phyloP scores from a whole-genome alignment of 2,888 invertebrate genomes.

The Nipponacmea schrenckii region DNA sequence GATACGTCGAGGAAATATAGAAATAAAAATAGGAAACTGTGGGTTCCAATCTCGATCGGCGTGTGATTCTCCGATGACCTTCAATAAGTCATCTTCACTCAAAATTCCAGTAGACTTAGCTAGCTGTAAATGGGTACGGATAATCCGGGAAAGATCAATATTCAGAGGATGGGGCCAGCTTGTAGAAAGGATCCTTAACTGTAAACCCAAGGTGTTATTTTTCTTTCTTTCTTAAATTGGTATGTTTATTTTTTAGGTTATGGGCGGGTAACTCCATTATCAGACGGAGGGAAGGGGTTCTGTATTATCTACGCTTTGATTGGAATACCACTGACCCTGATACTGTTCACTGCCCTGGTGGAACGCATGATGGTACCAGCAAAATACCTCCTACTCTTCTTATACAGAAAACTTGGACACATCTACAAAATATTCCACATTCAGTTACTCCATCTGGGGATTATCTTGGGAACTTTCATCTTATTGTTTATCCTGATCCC shows the following conservation, averaged over 20 bases:
- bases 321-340: constrained; percentile 86
- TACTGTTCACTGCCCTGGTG: constrained; percentile 83
- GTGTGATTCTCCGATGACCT: too few species aligned
- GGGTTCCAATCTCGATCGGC: too few species aligned
- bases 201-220: too few species aligned
- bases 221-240: too few species aligned
- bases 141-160: too few species aligned
- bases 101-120: too few species aligned
- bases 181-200: too few species aligned
- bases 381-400: constrained; percentile 75
- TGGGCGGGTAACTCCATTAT: constrained; percentile 88
- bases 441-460: constrained; percentile 79
- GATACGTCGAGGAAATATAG: too few species aligned
- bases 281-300: constrained; percentile 86
- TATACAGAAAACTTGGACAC: constrained; percentile 59
- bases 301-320: constrained; percentile 86
- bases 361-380: constrained; percentile 83
- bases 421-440: constrained; percentile 70
- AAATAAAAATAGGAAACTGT: too few species aligned
- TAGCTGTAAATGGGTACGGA: too few species aligned
- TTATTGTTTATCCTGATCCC: constrained; percentile 81
- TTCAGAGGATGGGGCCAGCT: too few species aligned
- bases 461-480: constrained; percentile 72
- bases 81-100: too few species aligned
- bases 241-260: constrained; percentile 74